Conservation (phyloP, 2,113 vertebrate genomes). For the Thunnus maccoyii region DNA sequence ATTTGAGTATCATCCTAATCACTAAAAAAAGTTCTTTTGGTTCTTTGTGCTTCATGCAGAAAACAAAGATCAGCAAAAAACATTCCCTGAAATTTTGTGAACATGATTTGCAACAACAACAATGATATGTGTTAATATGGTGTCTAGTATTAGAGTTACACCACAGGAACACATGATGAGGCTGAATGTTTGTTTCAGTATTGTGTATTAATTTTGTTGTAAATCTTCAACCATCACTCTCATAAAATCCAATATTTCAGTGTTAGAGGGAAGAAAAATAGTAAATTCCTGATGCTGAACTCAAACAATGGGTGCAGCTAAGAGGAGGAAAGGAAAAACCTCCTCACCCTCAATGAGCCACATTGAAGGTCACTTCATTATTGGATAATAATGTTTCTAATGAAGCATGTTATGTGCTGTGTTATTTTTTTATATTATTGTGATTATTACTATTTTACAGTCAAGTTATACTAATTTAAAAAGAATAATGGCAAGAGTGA, state of each 20-base stretch:
- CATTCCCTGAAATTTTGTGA: too few relatives aligned
- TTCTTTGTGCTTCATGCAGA: neutral
- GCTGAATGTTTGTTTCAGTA: neutral
- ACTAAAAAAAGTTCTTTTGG: neutral
- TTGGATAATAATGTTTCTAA: neutral
- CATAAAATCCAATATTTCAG: neutral
- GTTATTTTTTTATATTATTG: neutral
- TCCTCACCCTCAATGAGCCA: neutral
- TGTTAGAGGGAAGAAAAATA: too few relatives aligned
- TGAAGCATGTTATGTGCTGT: neutral
- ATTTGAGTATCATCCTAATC: neutral
- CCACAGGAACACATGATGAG: neutral
- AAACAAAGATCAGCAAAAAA: too few relatives aligned
- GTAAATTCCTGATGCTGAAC: neutral
- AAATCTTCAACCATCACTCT: neutral
- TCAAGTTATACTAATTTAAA: neutral
- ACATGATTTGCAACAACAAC: too few relatives aligned
- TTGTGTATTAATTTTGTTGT: constrained; percentile 6
- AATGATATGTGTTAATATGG: too few relatives aligned
- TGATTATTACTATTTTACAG: neutral
- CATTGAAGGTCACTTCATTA: neutral
- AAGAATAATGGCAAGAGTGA: neutral
- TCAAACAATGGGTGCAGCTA: neutral
- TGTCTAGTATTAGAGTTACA: too few relatives aligned
- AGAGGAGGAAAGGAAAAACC: neutral